Base-by-base conservation (phyloP, 2,888 invertebrate genomes). In the Villa cingulata region DNA sequence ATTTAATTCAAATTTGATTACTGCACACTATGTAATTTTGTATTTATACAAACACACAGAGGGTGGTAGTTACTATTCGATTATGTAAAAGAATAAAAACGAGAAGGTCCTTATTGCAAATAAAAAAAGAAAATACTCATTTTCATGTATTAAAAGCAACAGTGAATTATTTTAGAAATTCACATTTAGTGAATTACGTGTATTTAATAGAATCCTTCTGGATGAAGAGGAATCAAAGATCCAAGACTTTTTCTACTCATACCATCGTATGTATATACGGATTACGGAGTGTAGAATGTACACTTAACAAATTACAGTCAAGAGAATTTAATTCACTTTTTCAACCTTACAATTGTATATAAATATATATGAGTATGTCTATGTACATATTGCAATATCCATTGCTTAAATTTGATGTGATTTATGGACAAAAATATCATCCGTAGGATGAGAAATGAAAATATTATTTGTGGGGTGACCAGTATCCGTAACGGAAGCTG, bases 251-350 rank as follows among this genome's bases (percentile, higher is more conserved):
- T n/a, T n/a, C n/a, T n/a, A n/a, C n/a, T n/a, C n/a, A n/a, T n/a
- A n/a, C n/a, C 37, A 15, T 15, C 37, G 15, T 17, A 20, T 43
- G 42, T n/a, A n/a, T n/a, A n/a, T n/a, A n/a, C n/a, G n/a, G n/a
- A n/a, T n/a, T n/a, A n/a, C n/a, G n/a, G n/a, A n/a, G n/a, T 20
- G 14, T 18, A 17, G 37, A 58, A 60, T 61, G 64, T 64, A 62
- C 66, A 66, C 64, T 66, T 67, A 66, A 66, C 65, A 66, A 67
- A 66, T 66, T 66, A 66, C 66, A 66, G 66, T 66, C 66, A 65
- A 61, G 64, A 65, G 64, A 62, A 41, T 46, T 46, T 42, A 42
- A 9, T 32, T 32, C 12, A 32, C 23, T n/a, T n/a, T n/a, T n/a
- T n/a, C n/a, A n/a, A n/a, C n/a, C n/a, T n/a, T n/a, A n/a, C n/a